Evolutionary conservation across 2,797 vertebrate genomes (phyloP), one percentile per base, ranked within the genome.

Genomic region (Dipus sagitta): DNA sequence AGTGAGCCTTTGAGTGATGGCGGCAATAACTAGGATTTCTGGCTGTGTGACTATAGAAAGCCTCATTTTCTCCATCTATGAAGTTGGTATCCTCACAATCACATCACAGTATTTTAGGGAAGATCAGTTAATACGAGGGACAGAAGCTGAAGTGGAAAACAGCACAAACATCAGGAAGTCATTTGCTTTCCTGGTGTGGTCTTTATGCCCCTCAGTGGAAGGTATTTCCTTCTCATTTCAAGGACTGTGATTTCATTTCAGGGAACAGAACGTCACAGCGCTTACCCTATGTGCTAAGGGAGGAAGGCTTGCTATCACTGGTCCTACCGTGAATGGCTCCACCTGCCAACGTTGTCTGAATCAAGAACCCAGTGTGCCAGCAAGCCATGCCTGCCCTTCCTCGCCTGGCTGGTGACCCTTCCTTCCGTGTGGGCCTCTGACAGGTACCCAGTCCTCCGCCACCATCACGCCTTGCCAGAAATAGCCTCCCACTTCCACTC

Each of bases 201-300:
- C 42, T 86, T 86, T 82, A 28, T 65, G 12, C 34, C n/a, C 18
- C 65, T 84, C 54, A 23, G 2, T 77, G 34, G 30, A 77, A 91
- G 64, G 7, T 30, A 30, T 78, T 92, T 92, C 64, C n/a, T 76
- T 83, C 38, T 95, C 30, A 32, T 82, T 24, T 79, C 72, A 21
- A 34, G 34, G 3, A 34, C 18, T 67, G 83, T 65, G 28, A 60
- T 62, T 87, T 91, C n/a, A 67, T 90, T 30, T 77, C 23, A 72
- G 62, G 20, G 32, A 24, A 68, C 60, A 54, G 52, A 72, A 5
- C 26, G 60, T 84, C 84, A 34, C n/a, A 18, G 11, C 1, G 12
- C 77, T 26, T 34, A 9, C 38, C 84, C 18, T 21, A 0, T 30
- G 17, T 18, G 30, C 60, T 30, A 30, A 72, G 20, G 21, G 26